phyloP scores from a whole-genome alignment of 2,888 invertebrate genomes.

The Drosophila mettleri region DNA sequence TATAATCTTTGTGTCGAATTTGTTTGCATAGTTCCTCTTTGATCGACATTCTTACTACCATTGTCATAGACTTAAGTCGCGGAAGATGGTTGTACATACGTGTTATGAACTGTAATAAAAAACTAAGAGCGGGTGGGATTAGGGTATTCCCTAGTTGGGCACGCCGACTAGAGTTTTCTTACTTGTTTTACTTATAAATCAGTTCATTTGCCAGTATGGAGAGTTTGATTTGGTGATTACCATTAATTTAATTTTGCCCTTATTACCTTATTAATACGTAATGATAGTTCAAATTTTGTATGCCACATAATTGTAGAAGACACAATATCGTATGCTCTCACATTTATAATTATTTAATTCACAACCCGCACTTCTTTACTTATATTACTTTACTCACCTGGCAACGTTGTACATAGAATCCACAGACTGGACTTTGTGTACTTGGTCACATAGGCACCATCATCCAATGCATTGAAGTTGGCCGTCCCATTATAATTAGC shows the following conservation, averaged over 20 bases:
- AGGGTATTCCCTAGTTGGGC: too few species aligned
- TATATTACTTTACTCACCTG: conserved; percentile 81
- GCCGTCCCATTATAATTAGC: conserved; percentile 90
- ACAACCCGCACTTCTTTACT: too few species aligned
- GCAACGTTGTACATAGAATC: conserved; percentile 84
- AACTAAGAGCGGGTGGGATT: too few species aligned
- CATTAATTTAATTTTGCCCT: conserved; percentile 3
- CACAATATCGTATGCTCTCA: conserved; percentile 24
- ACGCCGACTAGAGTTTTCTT: too few species aligned
- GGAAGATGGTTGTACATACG: too few species aligned
- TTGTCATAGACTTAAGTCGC: too few species aligned
- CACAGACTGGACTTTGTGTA: conserved; percentile 85
- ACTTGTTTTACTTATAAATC: too few species aligned
- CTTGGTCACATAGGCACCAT: conserved; percentile 84
- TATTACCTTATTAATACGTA: conserved; percentile 1
- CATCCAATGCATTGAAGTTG: conserved; percentile 83
- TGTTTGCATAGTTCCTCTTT: too few species aligned
- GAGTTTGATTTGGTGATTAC: not conserved
- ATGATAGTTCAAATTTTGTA: not conserved
- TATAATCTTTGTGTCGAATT: too few species aligned
- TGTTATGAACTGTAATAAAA: too few species aligned
- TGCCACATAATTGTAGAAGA: conserved; percentile 33
- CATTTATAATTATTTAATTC: conserved; percentile 29
- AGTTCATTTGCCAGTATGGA: conserved; percentile 28
- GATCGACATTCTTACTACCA: too few species aligned